Percentiles rank a stretch among this genome's conserved stretches.
Evolutionary conservation across 2,113 vertebrate genomes (phyloP).

Genomic region (Thunnus thynnus): DNA sequence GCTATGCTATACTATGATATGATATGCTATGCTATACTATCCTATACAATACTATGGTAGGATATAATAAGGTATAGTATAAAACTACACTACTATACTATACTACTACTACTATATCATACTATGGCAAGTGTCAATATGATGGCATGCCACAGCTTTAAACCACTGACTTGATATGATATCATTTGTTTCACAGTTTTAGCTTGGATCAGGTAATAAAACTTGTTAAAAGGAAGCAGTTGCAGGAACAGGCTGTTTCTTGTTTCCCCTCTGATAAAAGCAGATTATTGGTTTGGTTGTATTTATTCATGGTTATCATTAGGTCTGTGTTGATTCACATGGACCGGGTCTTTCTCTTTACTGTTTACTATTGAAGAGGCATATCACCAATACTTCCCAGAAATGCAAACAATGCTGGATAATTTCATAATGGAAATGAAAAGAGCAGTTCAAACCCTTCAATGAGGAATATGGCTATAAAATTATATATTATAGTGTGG

Average conservation of each 20-base stretch:
- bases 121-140: too few species aligned
- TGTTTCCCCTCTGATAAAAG: not conserved
- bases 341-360: not conserved
- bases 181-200: too few species aligned
- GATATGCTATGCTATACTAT: too few species aligned
- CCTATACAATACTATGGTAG: too few species aligned
- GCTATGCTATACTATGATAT: too few species aligned
- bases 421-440: not conserved
- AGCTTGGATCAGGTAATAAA: not conserved
- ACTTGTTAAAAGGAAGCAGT: not conserved
- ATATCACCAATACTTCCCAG: not conserved
- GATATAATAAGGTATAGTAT: too few species aligned
- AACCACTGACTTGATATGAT: not conserved
- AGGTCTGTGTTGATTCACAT: conserved; percentile 7
- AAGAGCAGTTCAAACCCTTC: not conserved
- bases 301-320: not conserved
- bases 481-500: too few species aligned
- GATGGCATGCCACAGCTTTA: not conserved
- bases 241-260: not conserved
- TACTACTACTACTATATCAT: not conserved
- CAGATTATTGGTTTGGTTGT: not conserved
- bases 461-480: not conserved
- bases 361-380: not conserved
- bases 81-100: not conserved
- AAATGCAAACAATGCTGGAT: not conserved